Evolutionary conservation across 2,888 invertebrate genomes (phyloP).

Genomic region (Iphiclides podalirius): DNA sequence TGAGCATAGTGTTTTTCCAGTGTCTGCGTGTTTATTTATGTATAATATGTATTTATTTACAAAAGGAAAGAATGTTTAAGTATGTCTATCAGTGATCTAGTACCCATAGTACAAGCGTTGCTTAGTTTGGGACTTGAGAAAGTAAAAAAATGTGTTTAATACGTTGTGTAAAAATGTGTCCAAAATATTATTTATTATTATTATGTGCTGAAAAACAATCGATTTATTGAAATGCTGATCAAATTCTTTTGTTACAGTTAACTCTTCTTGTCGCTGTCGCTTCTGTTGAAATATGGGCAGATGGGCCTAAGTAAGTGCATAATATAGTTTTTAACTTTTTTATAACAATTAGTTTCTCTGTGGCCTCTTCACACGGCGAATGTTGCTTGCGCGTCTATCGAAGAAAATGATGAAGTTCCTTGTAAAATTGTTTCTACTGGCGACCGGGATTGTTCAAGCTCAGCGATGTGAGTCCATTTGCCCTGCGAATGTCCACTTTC

Average conservation of each 20-base stretch:
- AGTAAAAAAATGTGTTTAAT: background rate
- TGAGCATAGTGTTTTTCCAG: too few species aligned
- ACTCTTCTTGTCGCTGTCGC: slow-evolving; percentile 73
- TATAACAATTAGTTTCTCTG: background rate
- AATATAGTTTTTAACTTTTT: background rate
- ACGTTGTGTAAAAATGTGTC: background rate
- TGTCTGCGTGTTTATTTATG: too few species aligned
- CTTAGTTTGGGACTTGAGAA: too few species aligned
- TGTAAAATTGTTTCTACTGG: background rate
- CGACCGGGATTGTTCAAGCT: background rate
- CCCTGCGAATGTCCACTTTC: slow-evolving; percentile 52
- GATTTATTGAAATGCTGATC: background rate
- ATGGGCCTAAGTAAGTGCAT: slow-evolving; percentile 69
- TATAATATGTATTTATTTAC: too few species aligned
- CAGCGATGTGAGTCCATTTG: slow-evolving; percentile 37
- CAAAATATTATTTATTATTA: background rate
- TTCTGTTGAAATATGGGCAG: slow-evolving; percentile 56
- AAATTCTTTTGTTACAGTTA: slow-evolving; percentile 58
- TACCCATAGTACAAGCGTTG: background rate
- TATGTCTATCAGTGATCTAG: too few species aligned
- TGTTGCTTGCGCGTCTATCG: background rate
- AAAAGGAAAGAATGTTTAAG: too few species aligned
- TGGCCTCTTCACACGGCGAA: too few species aligned
- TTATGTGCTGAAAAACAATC: background rate
- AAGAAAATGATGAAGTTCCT: background rate